Evolutionary conservation across 2,888 invertebrate species (phyloP).

Genomic region (Ypsolopha sequella): DNA sequence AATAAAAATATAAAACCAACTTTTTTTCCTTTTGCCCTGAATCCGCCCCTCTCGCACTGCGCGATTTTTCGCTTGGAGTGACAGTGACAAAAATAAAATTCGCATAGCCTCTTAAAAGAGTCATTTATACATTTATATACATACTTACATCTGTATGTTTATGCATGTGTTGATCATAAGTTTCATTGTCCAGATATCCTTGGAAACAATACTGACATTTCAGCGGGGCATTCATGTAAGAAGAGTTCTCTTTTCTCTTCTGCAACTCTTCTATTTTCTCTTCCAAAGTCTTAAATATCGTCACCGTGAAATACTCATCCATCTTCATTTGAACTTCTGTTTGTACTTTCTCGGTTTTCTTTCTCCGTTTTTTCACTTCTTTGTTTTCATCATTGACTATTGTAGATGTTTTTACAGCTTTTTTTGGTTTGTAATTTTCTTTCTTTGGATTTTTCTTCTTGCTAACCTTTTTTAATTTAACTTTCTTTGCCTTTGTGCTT

Average conservation of each 20-base stretch:
- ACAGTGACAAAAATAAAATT: too few species aligned
- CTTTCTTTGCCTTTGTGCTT: background rate
- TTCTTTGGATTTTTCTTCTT: background rate
- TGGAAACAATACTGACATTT: slow-evolving; percentile 3
- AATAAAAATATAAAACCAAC: too few species aligned
- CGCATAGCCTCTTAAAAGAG: background rate
- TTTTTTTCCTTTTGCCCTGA: too few species aligned
- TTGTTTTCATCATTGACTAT: background rate
- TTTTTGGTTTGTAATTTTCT: background rate
- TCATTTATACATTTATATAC: background rate
- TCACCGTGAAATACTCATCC: slow-evolving; percentile 2
- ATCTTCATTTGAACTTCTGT: slow-evolving; percentile 1
- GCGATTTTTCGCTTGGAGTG: too few species aligned
- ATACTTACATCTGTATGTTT: slow-evolving; percentile 1
- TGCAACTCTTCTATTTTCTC: slow-evolving; percentile 4
- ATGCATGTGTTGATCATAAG: slow-evolving; percentile 1
- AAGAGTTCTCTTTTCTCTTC: background rate
- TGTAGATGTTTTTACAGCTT: background rate
- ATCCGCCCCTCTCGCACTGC: too few species aligned
- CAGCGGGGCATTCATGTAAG: slow-evolving; percentile 2
- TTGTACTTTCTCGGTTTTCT: background rate
- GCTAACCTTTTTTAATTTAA: background rate
- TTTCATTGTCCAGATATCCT: slow-evolving; percentile 1
- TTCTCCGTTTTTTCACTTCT: background rate
- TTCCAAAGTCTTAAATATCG: background rate